Evolutionary conservation across 2,888 invertebrate genomes (phyloP).

Genomic region (Drosophila austrosaltans): DNA sequence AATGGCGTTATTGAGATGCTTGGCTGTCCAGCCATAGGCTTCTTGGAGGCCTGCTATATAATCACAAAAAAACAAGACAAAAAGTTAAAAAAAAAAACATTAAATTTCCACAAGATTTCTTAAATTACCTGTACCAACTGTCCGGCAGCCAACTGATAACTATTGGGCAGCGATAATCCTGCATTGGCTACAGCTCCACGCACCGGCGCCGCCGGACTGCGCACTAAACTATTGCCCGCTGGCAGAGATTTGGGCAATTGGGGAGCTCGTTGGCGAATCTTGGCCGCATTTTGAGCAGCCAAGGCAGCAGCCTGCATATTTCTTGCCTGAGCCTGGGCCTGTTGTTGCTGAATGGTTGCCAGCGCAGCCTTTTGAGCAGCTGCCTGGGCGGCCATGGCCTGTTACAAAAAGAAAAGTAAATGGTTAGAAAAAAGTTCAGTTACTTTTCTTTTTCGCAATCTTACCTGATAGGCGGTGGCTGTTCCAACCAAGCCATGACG

Average conservation of each 20-base stretch:
- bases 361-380: constrained; percentile 83
- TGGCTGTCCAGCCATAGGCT: constrained; percentile 86
- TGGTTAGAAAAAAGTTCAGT: background rate
- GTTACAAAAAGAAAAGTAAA: background rate
- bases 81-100: background rate
- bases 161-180: constrained; percentile 81
- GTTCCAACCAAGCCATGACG: constrained; percentile 83
- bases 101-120: too few relatives aligned
- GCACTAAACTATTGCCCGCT: constrained; percentile 67
- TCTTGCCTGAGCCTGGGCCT: constrained; percentile 79
- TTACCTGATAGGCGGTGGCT: constrained; percentile 84
- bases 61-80: background rate
- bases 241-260: constrained; percentile 70
- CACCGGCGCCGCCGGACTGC: constrained; percentile 74
- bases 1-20: constrained; percentile 95
- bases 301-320: constrained; percentile 81
- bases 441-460: too few relatives aligned
- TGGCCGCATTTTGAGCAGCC: constrained; percentile 81
- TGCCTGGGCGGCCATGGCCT: constrained; percentile 84
- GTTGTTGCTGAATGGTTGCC: constrained; percentile 82
- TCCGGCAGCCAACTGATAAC: constrained; percentile 82
- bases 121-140: constrained; percentile 81
- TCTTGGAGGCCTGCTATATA: constrained; percentile 71
- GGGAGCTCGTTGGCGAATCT: constrained; percentile 81
- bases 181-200: constrained; percentile 80